Conservation (phyloP, 1,140 invertebrate species). For the Papilio helenus region DNA sequence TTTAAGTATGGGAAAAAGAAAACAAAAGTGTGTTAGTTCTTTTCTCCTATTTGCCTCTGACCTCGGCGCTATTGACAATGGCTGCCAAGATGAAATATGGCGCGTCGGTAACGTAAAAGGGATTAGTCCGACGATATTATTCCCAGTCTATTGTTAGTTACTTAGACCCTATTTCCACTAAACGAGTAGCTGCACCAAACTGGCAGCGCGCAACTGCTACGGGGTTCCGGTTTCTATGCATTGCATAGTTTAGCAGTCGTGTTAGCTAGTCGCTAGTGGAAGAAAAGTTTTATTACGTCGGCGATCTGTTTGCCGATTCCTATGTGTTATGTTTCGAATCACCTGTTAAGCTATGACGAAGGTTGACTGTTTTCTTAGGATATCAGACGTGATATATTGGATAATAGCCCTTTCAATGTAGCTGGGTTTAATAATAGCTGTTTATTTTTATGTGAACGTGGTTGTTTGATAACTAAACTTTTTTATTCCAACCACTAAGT, state of each 20-base stretch:
- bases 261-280: background rate
- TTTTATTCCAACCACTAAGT: background rate
- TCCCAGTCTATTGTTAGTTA: conserved; percentile 61
- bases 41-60: conserved; percentile 80
- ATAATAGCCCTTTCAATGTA: conserved; percentile 35
- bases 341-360: conserved; percentile 68
- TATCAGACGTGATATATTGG: conserved; percentile 43
- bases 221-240: background rate
- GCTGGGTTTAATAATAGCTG: background rate
- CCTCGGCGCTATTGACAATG: conserved; percentile 80
- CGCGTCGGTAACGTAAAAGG: conserved; percentile 76
- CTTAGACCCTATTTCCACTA: background rate
- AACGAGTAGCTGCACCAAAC: background rate
- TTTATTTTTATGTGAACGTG: background rate
- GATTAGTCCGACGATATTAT: conserved; percentile 79
- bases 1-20: conserved; percentile 73
- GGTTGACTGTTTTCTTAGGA: conserved; percentile 65
- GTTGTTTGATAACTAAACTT: background rate
- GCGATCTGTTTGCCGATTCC: conserved; percentile 62
- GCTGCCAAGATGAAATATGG: conserved; percentile 80
- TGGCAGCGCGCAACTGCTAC: background rate
- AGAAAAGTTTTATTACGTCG: conserved; percentile 46
- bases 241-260: background rate
- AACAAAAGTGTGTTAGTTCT: conserved; percentile 71
- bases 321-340: conserved; percentile 66